These are phyloP conservation scores for Pollenia amentaria DNA, from an alignment of 2,888 invertebrate genomes.

Conservation along the genomic window DNA sequence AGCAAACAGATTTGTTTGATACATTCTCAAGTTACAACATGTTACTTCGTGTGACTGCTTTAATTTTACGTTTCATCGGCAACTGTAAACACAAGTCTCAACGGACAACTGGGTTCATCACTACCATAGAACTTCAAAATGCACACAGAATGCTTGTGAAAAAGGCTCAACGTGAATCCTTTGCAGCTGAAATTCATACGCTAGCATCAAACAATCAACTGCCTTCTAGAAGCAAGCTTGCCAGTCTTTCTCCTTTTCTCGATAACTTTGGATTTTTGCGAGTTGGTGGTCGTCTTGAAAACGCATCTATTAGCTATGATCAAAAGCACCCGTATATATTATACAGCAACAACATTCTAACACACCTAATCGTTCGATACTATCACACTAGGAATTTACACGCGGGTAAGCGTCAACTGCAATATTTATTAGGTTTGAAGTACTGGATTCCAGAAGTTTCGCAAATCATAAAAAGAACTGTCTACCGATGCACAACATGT, in stretches of 20 bases:
- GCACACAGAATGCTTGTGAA: not conserved
- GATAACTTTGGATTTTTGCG: too few relatives aligned
- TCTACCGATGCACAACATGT: slow-evolving; percentile 65
- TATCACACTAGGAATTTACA: slow-evolving; percentile 17
- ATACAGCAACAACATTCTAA: slow-evolving; percentile 8
- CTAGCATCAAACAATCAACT: not conserved
- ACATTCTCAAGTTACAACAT: slow-evolving; percentile 9
- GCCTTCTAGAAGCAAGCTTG: not conserved
- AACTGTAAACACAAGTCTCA: slow-evolving; percentile 30
- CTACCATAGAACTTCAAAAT: not conserved
- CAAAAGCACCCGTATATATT: slow-evolving; percentile 40
- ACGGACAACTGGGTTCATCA: too few relatives aligned
- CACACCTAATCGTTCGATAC: not conserved
- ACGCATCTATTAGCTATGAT: slow-evolving; percentile 2
- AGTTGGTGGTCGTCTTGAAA: slow-evolving; percentile 32
- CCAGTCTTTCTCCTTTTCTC: slow-evolving; percentile 22
- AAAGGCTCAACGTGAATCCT: not conserved
- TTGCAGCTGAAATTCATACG: too few relatives aligned
- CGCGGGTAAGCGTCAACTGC: slow-evolving; percentile 2
- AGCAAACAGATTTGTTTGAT: slow-evolving; percentile 25
- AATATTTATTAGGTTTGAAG: slow-evolving; percentile 9
- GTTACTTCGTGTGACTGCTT: slow-evolving; percentile 15
- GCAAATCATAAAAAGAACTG: slow-evolving; percentile 55
- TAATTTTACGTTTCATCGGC: slow-evolving; percentile 17
- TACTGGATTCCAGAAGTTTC: slow-evolving; percentile 47